phyloP scores from a whole-genome alignment of 2,113 vertebrate species.

The Willisornis vidua region DNA sequence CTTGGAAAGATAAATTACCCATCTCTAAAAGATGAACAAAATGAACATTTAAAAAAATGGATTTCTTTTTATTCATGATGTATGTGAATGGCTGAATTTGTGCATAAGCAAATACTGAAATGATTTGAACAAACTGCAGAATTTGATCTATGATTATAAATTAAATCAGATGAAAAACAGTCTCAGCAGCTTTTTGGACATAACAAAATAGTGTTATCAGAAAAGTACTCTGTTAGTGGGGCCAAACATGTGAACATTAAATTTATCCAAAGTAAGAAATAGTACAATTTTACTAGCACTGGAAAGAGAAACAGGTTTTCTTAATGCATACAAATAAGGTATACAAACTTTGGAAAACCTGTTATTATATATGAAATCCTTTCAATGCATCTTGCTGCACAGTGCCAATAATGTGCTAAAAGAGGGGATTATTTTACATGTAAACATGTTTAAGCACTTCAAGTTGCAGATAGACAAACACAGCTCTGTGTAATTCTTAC shows the following conservation, averaged over 20 bases:
- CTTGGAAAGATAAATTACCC: background rate
- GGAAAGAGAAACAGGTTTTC: background rate
- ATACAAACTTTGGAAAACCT: background rate
- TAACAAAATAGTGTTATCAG: background rate
- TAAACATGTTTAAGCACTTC: background rate
- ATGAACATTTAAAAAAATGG: accelerated
- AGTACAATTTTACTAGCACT: background rate
- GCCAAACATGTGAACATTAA: background rate
- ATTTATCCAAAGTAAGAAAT: background rate
- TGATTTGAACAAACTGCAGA: background rate
- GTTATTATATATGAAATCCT: background rate
- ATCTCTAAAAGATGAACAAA: background rate
- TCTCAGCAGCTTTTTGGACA: background rate
- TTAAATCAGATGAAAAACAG: background rate
- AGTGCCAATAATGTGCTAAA: background rate
- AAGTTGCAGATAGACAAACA: background rate
- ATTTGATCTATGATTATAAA: background rate
- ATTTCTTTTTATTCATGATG: background rate
- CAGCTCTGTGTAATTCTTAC: background rate
- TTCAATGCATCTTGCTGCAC: background rate
- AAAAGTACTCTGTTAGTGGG: background rate
- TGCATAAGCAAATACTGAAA: background rate
- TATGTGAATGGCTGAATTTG: background rate
- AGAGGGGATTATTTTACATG: background rate
- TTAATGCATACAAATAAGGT: background rate